phyloP scores from a whole-genome alignment of 2,888 invertebrate species.

The Caprella mutica region DNA sequence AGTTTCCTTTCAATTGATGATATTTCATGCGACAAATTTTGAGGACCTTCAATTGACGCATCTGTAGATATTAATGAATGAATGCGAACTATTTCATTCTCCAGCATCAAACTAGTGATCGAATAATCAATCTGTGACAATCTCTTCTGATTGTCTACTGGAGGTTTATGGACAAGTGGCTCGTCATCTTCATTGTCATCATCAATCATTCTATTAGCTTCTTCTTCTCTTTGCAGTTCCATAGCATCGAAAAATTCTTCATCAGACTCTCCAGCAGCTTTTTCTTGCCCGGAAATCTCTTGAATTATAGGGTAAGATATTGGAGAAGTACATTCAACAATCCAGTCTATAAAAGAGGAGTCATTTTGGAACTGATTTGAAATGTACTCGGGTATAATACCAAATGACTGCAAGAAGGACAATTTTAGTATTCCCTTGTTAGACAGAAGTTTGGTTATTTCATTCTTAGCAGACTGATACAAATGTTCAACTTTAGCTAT shows the following conservation, averaged over 20 bases:
- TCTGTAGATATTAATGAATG: no score
- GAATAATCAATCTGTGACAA: no score
- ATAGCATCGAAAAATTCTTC: conserved; percentile 41
- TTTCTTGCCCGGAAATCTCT: neutral
- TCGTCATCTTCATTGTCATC: conserved; percentile 9
- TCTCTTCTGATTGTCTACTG: conserved; percentile 32
- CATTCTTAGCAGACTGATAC: no score
- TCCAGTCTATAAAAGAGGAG: neutral
- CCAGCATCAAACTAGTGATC: no score
- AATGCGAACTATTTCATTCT: no score
- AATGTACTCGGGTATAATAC: neutral
- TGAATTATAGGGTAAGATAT: neutral
- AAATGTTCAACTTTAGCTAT: neutral
- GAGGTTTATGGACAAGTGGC: neutral
- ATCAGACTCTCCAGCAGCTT: neutral
- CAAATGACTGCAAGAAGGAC: neutral
- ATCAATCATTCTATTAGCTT: conserved; percentile 39
- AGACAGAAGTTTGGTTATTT: no score
- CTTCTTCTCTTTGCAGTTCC: conserved; percentile 42
- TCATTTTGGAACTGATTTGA: neutral
- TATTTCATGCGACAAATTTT: neutral
- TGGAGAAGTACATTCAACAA: neutral
- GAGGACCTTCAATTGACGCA: no score
- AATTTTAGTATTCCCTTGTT: neutral
- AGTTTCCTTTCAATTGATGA: neutral